Percentiles rank a stretch among this genome's conserved stretches.
Evolutionary conservation across 2,113 vertebrate species (phyloP).

Genomic region (Delphinapterus leucas): DNA sequence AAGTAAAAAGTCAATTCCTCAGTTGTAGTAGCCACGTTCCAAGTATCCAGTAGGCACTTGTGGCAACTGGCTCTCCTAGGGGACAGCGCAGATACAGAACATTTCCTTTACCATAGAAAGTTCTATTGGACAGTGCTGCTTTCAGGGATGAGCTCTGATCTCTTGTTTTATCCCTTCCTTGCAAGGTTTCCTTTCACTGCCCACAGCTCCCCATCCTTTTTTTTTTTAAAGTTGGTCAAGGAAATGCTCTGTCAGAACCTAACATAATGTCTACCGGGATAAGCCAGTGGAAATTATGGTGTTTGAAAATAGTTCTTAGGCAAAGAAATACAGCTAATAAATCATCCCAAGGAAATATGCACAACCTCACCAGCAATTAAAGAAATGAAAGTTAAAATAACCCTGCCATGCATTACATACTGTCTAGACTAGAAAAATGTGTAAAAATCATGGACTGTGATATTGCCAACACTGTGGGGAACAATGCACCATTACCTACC

Average conservation of each 20-base stretch:
- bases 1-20: not conserved
- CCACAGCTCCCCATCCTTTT: not conserved
- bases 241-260: not conserved
- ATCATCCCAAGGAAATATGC: constrained; percentile 32
- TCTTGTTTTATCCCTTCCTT: not conserved
- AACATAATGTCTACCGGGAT: constrained; percentile 16
- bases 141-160: not conserved
- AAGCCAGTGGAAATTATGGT: constrained; percentile 38
- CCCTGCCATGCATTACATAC: constrained; percentile 36
- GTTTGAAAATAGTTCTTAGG: constrained; percentile 54
- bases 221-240: not conserved
- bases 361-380: constrained; percentile 46
- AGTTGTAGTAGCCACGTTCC: not conserved
- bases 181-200: not conserved
- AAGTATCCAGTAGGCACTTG: not conserved
- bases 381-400: constrained; percentile 53
- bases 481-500: not conserved
- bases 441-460: not conserved
- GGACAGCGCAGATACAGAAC: not conserved
- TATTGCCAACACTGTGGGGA: not conserved
- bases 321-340: constrained; percentile 49
- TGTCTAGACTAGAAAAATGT: constrained; percentile 54
- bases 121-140: not conserved
- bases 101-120: not conserved
- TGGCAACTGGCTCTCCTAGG: not conserved